Conservation (phyloP, 2,797 vertebrate species). For the Brachyrhaphis roseni region DNA sequence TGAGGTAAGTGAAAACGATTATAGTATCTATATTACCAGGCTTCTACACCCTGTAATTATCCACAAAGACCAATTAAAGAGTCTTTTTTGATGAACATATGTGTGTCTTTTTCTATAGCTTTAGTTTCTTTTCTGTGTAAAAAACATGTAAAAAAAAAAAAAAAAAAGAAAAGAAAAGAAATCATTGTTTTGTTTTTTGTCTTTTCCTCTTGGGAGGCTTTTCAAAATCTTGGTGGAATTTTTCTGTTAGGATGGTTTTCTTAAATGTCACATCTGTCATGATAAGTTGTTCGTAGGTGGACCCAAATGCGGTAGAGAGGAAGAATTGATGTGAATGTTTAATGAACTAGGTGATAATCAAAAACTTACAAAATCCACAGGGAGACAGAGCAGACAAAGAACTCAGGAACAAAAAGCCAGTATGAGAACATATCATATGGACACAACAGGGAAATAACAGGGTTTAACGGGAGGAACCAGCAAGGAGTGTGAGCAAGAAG, state of each 20-base stretch:
- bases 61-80: conserved; percentile 82
- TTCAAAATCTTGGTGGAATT: not conserved
- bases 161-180: no score
- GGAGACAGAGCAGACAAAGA: no score
- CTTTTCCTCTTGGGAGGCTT: not conserved
- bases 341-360: no score
- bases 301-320: no score
- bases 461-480: no score
- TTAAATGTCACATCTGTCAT: not conserved
- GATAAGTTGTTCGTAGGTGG: no score
- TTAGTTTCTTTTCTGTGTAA: not conserved
- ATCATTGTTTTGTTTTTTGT: not conserved
- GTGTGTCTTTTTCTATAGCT: conserved; percentile 53
- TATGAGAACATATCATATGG: no score
- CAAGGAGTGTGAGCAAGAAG: no score
- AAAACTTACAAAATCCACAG: no score
- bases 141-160: not conserved
- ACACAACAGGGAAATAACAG: no score
- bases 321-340: no score
- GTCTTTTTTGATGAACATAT: conserved; percentile 72
- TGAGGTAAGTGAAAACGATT: conserved; percentile 81
- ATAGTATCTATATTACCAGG: conserved; percentile 82
- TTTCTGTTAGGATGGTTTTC: not conserved
- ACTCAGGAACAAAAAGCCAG: no score
- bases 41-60: conserved; percentile 82